These are phyloP conservation scores for Nephrocerus scutellatus DNA, from an alignment of 2,888 invertebrate species.

Conservation along the genomic window DNA sequence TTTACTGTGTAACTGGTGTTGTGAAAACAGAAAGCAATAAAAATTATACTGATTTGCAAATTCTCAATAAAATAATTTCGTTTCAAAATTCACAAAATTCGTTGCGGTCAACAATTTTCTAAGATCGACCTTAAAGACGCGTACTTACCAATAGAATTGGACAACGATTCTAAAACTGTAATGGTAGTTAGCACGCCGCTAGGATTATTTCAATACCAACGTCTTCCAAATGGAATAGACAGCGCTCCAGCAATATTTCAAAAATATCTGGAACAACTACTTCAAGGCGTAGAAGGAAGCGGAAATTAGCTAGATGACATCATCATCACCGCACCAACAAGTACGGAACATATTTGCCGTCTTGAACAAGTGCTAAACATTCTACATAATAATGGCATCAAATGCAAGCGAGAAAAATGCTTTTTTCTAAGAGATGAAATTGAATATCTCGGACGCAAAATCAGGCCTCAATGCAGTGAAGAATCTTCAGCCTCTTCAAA, in stretches of 20 bases:
- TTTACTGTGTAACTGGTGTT: too few species aligned
- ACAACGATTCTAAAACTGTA: conserved; percentile 26
- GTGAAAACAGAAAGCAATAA: too few species aligned
- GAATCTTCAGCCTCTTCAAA: conserved; percentile 20
- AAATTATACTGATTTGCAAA: too few species aligned
- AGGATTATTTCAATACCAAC: conserved; percentile 34
- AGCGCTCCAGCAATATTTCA: conserved; percentile 37
- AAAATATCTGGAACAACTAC: conserved; percentile 31
- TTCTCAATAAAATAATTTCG: too few species aligned
- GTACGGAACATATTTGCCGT: conserved; percentile 23
- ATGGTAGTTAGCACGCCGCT: conserved; percentile 36
- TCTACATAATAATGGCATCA: conserved; percentile 21
- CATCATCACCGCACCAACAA: conserved; percentile 25
- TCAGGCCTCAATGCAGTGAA: conserved; percentile 11
- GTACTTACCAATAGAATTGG: conserved; percentile 35
- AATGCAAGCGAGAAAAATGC: conserved; percentile 33
- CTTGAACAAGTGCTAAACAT: conserved; percentile 25
- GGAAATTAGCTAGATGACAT: conserved; percentile 33
- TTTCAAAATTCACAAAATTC: conserved; percentile 22
- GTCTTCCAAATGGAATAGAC: conserved; percentile 39
- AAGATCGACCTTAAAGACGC: conserved; percentile 32
- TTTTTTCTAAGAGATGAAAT: conserved; percentile 32
- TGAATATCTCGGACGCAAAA: conserved; percentile 30
- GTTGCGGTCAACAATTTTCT: conserved; percentile 22
- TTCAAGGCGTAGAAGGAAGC: conserved; percentile 30